Evolutionary conservation across 1,140 invertebrate species (phyloP).

Genomic region (Caerostris darwini): DNA sequence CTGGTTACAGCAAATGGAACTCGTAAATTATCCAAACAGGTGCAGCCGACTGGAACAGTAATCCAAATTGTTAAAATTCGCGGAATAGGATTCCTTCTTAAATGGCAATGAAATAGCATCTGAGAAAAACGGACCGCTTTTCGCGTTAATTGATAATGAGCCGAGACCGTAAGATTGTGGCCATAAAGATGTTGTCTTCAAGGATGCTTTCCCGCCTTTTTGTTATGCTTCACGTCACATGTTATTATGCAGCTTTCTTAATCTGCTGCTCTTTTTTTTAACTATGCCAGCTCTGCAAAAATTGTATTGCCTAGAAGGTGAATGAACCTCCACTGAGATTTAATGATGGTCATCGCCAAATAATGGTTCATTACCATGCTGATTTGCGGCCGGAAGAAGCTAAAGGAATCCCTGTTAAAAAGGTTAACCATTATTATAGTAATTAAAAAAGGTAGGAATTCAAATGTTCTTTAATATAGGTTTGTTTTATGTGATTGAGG

Average conservation of each 20-base stretch:
- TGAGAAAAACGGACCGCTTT: background rate
- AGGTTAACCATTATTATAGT: no score
- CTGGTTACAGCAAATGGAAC: background rate
- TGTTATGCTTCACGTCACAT: background rate
- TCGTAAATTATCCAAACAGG: conserved; percentile 1
- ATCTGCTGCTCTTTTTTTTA: background rate
- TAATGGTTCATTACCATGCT: background rate
- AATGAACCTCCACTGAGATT: conserved; percentile 34
- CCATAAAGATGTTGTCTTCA: background rate
- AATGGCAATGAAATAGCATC: conserved; percentile 24
- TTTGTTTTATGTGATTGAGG: no score
- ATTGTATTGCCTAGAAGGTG: background rate
- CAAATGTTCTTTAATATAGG: no score
- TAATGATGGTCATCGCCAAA: conserved; percentile 18
- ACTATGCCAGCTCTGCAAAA: background rate
- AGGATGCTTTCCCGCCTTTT: conserved; percentile 44
- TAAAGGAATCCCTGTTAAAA: no score
- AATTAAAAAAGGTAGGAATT: no score
- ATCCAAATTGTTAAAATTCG: conserved; percentile 24
- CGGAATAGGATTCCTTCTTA: background rate
- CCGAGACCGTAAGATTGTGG: background rate
- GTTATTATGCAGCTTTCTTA: conserved; percentile 27
- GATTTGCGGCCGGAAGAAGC: background rate
- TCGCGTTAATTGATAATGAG: conserved; percentile 53
- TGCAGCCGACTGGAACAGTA: conserved; percentile 13